These are phyloP conservation scores for Alca torda DNA, from an alignment of 2,797 vertebrate species.

Conservation along the genomic window DNA sequence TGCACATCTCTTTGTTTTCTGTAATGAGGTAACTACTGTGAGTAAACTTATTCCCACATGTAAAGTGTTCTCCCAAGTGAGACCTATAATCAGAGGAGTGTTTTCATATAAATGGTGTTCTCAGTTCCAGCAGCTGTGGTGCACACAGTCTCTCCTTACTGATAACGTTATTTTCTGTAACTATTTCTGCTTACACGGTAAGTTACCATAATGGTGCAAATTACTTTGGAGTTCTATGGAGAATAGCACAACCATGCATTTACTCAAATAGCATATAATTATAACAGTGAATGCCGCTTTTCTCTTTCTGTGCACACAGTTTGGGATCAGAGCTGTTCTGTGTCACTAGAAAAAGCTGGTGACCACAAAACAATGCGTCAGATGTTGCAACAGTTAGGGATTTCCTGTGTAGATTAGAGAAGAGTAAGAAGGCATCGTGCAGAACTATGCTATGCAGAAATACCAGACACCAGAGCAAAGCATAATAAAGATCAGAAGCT, in stretches of 20 bases:
- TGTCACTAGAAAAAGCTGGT: background rate
- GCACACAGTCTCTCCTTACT: conserved; percentile 7
- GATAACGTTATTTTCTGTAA: conserved; percentile 47
- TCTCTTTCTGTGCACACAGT: background rate
- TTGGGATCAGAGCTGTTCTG: background rate
- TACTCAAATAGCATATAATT: conserved; percentile 48
- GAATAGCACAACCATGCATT: conserved; percentile 37
- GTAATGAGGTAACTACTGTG: conserved; percentile 41
- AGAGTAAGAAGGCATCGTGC: background rate
- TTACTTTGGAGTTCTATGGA: conserved; percentile 39
- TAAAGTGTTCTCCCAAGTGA: conserved; percentile 37
- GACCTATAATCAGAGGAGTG: conserved; percentile 50
- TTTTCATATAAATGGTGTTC: conserved; percentile 57
- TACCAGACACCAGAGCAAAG: background rate
- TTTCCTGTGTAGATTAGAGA: background rate
- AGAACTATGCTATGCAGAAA: background rate
- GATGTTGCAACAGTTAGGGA: background rate
- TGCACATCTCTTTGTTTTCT: conserved; percentile 43
- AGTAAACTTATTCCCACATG: conserved; percentile 48
- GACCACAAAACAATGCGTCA: background rate
- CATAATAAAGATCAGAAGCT: background rate
- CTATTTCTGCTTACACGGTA: conserved; percentile 49
- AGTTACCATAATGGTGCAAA: conserved; percentile 62
- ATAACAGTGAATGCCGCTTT: conserved; percentile 16
- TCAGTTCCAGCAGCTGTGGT: conserved; percentile 51